phyloP scores from a whole-genome alignment of 2,797 vertebrate genomes.

The Acanthopagrus latus region DNA sequence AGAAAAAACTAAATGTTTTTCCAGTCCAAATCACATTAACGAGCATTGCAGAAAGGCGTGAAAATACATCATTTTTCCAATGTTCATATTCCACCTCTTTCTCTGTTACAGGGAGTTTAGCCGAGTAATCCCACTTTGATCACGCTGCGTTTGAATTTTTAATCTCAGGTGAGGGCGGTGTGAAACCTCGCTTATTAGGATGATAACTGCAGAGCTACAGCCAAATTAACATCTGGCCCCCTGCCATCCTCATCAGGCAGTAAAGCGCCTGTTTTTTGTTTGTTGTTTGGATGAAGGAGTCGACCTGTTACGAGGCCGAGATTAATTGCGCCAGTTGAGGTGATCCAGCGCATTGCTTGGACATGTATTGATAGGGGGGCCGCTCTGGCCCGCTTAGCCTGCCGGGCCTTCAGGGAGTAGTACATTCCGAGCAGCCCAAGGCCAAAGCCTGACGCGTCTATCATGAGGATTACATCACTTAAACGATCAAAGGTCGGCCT shows the following conservation, averaged over 20 bases:
- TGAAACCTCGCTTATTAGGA: constrained; percentile 46
- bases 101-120: constrained; percentile 64
- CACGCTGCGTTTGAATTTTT: constrained; percentile 59
- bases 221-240: constrained; percentile 57
- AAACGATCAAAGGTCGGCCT: constrained; percentile 64
- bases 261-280: constrained; percentile 47
- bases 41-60: constrained; percentile 10
- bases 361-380: constrained; percentile 69
- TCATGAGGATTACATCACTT: constrained; percentile 73
- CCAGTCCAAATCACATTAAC: constrained; percentile 58
- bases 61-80: constrained; percentile 36
- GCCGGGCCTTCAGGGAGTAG: constrained; percentile 63
- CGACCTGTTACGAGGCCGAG: constrained; percentile 54
- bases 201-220: constrained; percentile 34
- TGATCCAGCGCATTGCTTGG: constrained; percentile 50
- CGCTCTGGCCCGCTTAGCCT: constrained; percentile 70
- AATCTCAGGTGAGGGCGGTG: constrained; percentile 71
- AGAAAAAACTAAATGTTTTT: constrained; percentile 34
- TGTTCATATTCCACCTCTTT: constrained; percentile 40
- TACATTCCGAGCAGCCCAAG: constrained; percentile 67
- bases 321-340: constrained; percentile 64
- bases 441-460: constrained; percentile 70
- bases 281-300: constrained; percentile 59
- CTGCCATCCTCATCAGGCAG: constrained; percentile 18
- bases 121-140: constrained; percentile 72